Conservation (phyloP, 2,888 invertebrate genomes). For the Calliphora vomitoria region DNA sequence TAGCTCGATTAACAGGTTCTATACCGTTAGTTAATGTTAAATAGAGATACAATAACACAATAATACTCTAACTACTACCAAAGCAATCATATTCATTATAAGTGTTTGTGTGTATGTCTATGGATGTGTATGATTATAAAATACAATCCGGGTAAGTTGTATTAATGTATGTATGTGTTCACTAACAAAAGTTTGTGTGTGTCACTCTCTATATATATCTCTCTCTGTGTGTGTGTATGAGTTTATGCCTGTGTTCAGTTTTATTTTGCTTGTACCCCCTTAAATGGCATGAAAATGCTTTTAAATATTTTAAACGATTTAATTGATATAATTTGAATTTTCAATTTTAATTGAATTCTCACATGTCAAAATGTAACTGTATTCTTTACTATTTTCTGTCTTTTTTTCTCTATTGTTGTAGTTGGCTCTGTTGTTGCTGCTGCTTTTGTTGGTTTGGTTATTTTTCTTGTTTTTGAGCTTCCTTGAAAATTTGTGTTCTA, state of each 20-base stretch:
- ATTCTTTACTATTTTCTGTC: conserved; percentile 1
- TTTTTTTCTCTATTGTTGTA: background rate
- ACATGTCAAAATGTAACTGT: conserved; percentile 43
- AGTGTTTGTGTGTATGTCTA: background rate
- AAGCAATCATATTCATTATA: background rate
- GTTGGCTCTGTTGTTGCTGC: too few relatives aligned
- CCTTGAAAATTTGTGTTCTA: background rate
- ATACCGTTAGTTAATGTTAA: conserved; percentile 50
- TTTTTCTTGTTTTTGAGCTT: background rate
- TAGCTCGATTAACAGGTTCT: conserved; percentile 81
- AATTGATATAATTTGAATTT: conserved; percentile 73
- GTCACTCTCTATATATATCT: background rate
- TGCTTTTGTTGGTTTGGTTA: background rate
- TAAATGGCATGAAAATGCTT: conserved; percentile 74
- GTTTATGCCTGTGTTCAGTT: background rate
- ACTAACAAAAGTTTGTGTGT: background rate
- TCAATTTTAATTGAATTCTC: conserved; percentile 64
- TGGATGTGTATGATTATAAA: background rate
- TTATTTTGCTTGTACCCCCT: conserved; percentile 4
- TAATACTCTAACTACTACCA: background rate
- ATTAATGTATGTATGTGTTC: conserved; percentile 4
- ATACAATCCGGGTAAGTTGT: conserved; percentile 34
- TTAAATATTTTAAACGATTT: conserved; percentile 74
- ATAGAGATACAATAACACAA: conserved; percentile 8
- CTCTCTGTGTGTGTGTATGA: background rate